Conservation (phyloP, 2,888 invertebrate genomes). For the Rhingia rostrata region DNA sequence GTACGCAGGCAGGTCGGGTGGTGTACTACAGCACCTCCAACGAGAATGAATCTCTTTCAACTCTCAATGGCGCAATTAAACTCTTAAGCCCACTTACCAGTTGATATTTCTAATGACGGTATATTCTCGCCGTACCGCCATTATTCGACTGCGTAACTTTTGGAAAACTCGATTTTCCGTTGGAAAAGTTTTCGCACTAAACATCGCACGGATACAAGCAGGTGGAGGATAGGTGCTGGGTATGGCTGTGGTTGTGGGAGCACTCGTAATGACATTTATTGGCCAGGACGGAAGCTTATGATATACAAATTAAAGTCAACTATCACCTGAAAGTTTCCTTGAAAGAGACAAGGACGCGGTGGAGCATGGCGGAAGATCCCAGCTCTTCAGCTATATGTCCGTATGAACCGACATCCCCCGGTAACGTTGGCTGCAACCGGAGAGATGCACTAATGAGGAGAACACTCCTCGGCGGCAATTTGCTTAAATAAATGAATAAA, state of each 20-base stretch:
- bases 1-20: constrained; percentile 25
- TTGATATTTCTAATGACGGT: constrained; percentile 73
- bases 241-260: not conserved
- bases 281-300: constrained; percentile 66
- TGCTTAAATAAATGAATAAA: constrained; percentile 68
- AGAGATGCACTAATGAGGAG: constrained; percentile 56
- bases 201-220: constrained; percentile 32
- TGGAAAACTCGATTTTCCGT: constrained; percentile 49
- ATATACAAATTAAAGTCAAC: constrained; percentile 69
- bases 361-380: not conserved
- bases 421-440: too few species aligned
- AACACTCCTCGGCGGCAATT: constrained; percentile 30
- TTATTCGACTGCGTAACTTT: constrained; percentile 42
- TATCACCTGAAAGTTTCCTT: constrained; percentile 67
- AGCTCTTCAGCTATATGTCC: not conserved
- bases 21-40: constrained; percentile 1
- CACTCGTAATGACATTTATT: constrained; percentile 65
- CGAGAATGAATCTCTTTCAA: constrained; percentile 47
- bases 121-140: not conserved
- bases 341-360: constrained; percentile 28
- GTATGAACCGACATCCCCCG: too few species aligned
- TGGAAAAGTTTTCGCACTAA: constrained; percentile 65
- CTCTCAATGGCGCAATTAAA: constrained; percentile 72
- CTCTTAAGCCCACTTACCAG: constrained; percentile 73
- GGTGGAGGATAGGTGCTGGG: not conserved